phyloP scores from a whole-genome alignment of 2,113 vertebrate species.

The Ramphastos sulfuratus region DNA sequence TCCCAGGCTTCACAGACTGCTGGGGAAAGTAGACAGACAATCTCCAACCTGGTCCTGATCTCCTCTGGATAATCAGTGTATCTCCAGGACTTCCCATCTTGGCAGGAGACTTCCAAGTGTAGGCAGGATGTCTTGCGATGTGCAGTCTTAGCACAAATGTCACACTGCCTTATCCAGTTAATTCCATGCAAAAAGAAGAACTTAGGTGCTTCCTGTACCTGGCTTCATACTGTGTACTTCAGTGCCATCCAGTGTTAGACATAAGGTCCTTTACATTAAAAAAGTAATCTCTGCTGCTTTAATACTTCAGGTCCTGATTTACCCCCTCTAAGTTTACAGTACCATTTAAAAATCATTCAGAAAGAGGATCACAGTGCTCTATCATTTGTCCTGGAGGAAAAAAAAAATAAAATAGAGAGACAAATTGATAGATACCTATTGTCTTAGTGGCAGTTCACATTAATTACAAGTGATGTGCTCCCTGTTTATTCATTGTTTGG shows the following conservation, averaged over 20 bases:
- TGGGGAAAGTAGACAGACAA: too few relatives aligned
- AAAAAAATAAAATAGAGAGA: neutral
- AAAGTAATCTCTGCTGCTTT: neutral
- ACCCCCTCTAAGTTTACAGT: neutral
- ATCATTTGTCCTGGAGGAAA: neutral
- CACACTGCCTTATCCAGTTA: conserved; percentile 19
- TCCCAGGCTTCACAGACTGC: too few relatives aligned
- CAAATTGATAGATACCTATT: neutral
- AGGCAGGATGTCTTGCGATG: too few relatives aligned
- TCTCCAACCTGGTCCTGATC: too few relatives aligned
- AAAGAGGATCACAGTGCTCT: neutral
- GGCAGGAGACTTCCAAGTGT: too few relatives aligned
- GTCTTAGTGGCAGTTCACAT: neutral
- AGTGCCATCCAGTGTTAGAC: conserved; percentile 58
- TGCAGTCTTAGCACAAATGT: too few relatives aligned
- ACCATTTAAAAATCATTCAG: neutral
- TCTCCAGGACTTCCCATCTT: too few relatives aligned
- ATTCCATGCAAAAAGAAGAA: neutral
- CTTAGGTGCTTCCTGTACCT: neutral
- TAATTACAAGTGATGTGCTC: neutral
- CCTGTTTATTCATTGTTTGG: rapidly evolving
- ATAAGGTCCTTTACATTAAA: neutral
- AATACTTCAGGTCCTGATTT: neutral
- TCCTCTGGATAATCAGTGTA: too few relatives aligned
- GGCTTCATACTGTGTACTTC: neutral